Base-by-base conservation (phyloP, 2,113 vertebrate species). In the Centrocercus urophasianus region DNA sequence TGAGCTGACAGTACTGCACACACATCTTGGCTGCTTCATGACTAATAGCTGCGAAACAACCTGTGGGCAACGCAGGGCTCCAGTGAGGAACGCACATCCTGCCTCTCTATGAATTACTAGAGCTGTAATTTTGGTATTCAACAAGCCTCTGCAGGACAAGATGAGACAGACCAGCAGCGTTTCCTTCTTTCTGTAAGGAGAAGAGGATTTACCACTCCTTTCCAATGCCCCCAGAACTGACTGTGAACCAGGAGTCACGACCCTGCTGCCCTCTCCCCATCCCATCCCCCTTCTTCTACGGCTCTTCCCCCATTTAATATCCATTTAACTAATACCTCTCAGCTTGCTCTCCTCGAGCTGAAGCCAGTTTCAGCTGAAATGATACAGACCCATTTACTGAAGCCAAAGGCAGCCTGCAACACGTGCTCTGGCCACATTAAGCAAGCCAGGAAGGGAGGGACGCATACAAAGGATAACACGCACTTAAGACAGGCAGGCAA, bases 61-160 rank as follows among this genome's bases (percentile, higher is more conserved):
- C 42, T 13, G 1, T 10, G 72, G 88, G 61, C 12, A 42, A 59
- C 1, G 1, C 71, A 36, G 73, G 1, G 56, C 64, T 40, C 13
- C 88, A 36, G 2, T 1, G 10, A 64, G 47, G 69, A 52, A 52
- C 73, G 61, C 72, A 81, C 57, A 5, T 1, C 66, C 90, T 64
- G 82, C 47, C 45, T 54, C 83, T 34, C 40, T 64, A 45, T 5
- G 59, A 90, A 25, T 24, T 50, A 61, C 18, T 14, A 52, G 65
- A 73, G 83, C 80, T 87, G 70, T 57, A 38, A 92, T 92, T 93
- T 77, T 59, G 79, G 48, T 38, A 47, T 59, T n/a, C 32, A 82
- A 81, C 81, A 66, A 87, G 95, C 72, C 87, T 24, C 63, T 87
- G 21, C 89, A 93, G 82, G 63, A 72, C 27, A 42, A 83, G 43